Percentiles rank a stretch among this genome's conserved stretches.
phyloP scores from a whole-genome alignment of 2,888 invertebrate genomes.

The Agonopterix arenella region DNA sequence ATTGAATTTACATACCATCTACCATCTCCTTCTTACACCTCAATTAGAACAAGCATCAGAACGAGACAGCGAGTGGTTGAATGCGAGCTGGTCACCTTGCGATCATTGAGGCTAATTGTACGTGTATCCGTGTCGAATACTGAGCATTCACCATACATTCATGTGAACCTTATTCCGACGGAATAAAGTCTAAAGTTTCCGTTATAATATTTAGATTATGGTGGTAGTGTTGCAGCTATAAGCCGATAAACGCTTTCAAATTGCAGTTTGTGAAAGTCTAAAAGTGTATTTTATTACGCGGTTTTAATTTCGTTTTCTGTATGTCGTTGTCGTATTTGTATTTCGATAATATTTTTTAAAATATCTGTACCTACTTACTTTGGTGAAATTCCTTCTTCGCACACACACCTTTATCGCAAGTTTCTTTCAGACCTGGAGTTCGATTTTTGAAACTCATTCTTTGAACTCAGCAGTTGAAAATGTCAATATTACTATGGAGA shows the following conservation, averaged over 20 bases:
- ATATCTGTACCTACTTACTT: no score
- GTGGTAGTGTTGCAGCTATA: not conserved
- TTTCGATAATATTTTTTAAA: no score
- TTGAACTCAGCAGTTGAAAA: no score
- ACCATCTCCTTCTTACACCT: constrained; percentile 6
- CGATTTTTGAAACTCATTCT: no score
- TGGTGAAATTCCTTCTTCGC: no score
- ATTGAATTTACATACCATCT: constrained; percentile 18
- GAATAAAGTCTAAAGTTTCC: no score
- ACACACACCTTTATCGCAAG: no score
- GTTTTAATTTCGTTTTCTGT: not conserved
- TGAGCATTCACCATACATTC: not conserved
- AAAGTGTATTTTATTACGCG: constrained; percentile 1
- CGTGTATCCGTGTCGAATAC: constrained; percentile 12
- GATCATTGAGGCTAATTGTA: constrained; percentile 19
- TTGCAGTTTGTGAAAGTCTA: constrained; percentile 4
- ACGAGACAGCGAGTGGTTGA: constrained; percentile 6
- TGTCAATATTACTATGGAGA: no score
- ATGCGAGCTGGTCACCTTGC: constrained; percentile 11
- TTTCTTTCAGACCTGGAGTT: no score
- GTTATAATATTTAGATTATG: not conserved
- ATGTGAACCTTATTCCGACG: no score
- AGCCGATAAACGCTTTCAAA: constrained; percentile 2
- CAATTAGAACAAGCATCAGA: not conserved
- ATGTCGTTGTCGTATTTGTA: no score